Evolutionary conservation across 2,888 invertebrate species (phyloP).

Genomic region (Ichneumon xanthorius): DNA sequence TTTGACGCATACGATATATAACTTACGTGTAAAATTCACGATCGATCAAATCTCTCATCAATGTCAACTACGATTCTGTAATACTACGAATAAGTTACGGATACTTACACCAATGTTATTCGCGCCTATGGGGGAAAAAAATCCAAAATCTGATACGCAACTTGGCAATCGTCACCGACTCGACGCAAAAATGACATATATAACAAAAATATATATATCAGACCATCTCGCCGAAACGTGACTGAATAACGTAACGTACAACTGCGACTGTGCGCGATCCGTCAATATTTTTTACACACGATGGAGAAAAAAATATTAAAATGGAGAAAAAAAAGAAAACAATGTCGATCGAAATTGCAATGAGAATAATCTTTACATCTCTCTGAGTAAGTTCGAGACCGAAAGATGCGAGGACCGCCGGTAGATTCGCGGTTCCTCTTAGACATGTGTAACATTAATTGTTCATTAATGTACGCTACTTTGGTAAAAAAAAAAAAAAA

Average conservation of each 20-base stretch:
- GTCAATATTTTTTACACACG: slow-evolving; percentile 59
- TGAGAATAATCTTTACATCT: slow-evolving; percentile 48
- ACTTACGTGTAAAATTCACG: not conserved
- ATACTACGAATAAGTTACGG: slow-evolving; percentile 25
- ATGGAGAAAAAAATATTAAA: slow-evolving; percentile 2
- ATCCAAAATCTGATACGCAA: slow-evolving; percentile 31
- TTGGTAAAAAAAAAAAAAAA: slow-evolving; percentile 9
- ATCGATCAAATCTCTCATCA: slow-evolving; percentile 24
- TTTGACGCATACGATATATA: slow-evolving; percentile 19
- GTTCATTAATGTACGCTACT: slow-evolving; percentile 18
- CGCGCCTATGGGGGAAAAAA: slow-evolving; percentile 17
- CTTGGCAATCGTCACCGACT: slow-evolving; percentile 53
- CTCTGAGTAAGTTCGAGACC: slow-evolving; percentile 19
- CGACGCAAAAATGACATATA: slow-evolving; percentile 44
- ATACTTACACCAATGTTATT: slow-evolving; percentile 52
- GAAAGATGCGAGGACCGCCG: slow-evolving; percentile 17
- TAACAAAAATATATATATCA: slow-evolving; percentile 22
- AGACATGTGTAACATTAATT: not conserved
- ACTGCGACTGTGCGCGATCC: slow-evolving; percentile 41
- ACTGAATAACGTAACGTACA: slow-evolving; percentile 54
- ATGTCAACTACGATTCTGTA: slow-evolving; percentile 7
- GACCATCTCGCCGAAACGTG: slow-evolving; percentile 40
- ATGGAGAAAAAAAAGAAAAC: not conserved
- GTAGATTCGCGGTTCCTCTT: slow-evolving; percentile 21
- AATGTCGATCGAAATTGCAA: slow-evolving; percentile 20